These are phyloP conservation scores for Rhabdornis inornatus DNA, from an alignment of 2,113 vertebrate genomes.

Conservation along the genomic window DNA sequence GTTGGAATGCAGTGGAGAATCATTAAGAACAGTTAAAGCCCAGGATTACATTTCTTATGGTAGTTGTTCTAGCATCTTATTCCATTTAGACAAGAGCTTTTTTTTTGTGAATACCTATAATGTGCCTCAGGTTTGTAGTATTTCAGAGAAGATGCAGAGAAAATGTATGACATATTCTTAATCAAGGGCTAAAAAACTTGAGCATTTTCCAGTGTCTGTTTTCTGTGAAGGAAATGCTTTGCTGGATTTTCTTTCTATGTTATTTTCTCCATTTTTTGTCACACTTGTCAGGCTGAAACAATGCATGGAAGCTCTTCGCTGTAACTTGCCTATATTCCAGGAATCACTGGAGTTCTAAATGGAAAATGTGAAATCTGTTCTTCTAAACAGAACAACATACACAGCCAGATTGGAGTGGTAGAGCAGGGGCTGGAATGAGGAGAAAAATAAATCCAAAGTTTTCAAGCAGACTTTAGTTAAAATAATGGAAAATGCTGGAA, in stretches of 20 bases:
- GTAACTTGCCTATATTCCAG: background rate
- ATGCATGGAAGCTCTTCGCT: background rate
- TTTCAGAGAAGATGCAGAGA: background rate
- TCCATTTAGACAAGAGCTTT: background rate
- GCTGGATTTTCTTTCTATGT: background rate
- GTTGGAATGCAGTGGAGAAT: background rate
- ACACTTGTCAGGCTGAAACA: slow-evolving; percentile 8
- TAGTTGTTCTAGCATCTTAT: background rate
- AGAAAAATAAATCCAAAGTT: background rate
- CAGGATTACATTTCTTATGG: background rate
- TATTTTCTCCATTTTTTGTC: background rate
- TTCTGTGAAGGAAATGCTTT: background rate
- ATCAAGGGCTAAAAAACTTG: background rate
- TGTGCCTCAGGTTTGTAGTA: background rate
- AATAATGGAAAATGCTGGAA: background rate
- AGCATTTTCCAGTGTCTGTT: background rate
- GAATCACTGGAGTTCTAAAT: slow-evolving; percentile 30
- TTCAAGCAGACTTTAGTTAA: background rate
- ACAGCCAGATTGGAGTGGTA: background rate
- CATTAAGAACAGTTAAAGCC: background rate
- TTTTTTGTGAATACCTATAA: background rate
- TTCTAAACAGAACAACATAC: background rate
- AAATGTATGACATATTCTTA: background rate
- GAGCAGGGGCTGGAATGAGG: background rate
- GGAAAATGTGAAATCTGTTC: slow-evolving; percentile 42